These are phyloP conservation scores for Baccha elongata DNA, from an alignment of 2,888 invertebrate genomes.

Conservation along the genomic window DNA sequence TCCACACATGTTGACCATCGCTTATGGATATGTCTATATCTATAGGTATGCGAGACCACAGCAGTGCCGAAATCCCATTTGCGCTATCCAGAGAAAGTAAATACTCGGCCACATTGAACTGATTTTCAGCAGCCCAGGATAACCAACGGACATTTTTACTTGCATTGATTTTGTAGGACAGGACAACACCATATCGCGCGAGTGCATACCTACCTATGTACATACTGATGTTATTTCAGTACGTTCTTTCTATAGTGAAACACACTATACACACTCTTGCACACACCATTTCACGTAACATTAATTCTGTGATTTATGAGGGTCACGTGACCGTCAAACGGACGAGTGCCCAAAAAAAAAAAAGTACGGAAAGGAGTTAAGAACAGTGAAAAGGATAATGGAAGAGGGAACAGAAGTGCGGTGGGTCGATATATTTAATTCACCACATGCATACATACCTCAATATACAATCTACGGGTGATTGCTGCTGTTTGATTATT, in stretches of 20 bases:
- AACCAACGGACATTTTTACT: slow-evolving; percentile 5
- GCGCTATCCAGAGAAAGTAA: slow-evolving; percentile 47
- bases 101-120: slow-evolving; percentile 29
- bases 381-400: slow-evolving; percentile 16
- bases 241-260: slow-evolving; percentile 17
- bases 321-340: slow-evolving; percentile 83
- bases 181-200: slow-evolving; percentile 33
- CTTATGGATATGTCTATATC: background rate
- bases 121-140: slow-evolving; percentile 37
- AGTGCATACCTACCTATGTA: slow-evolving; percentile 2
- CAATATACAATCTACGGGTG: no score
- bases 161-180: slow-evolving; percentile 51
- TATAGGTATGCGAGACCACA: background rate
- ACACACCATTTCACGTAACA: slow-evolving; percentile 83
- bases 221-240: slow-evolving; percentile 36
- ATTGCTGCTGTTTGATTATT: slow-evolving; percentile 31
- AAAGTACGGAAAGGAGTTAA: slow-evolving; percentile 43
- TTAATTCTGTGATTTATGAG: slow-evolving; percentile 83
- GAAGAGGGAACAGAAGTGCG: slow-evolving; percentile 25
- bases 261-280: slow-evolving; percentile 74
- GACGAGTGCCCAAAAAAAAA: slow-evolving; percentile 77
- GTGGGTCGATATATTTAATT: slow-evolving; percentile 70
- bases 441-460: slow-evolving; percentile 65
- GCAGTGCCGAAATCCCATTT: slow-evolving; percentile 30
- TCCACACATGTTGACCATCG: background rate